Evolutionary conservation across 2,797 vertebrate species (phyloP).

Genomic region (Eptatretus atami): DNA sequence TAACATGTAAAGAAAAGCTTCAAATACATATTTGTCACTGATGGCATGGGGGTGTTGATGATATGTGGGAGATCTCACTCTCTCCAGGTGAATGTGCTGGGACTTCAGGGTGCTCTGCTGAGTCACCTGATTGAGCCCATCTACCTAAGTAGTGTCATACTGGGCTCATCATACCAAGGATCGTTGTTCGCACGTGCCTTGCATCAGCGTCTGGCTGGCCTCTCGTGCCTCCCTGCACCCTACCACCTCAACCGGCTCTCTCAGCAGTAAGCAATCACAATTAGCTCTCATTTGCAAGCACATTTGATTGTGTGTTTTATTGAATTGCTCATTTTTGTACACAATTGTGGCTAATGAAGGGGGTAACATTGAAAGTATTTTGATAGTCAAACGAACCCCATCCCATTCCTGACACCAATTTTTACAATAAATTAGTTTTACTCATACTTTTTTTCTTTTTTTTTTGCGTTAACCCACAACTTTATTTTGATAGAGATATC

Average conservation of each 20-base stretch:
- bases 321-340: too few species aligned
- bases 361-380: too few species aligned
- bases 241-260: neutral
- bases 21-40: neutral
- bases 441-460: too few species aligned
- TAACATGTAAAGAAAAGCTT: neutral
- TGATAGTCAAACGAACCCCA: too few species aligned
- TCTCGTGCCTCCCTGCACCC: neutral
- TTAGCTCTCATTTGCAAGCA: too few species aligned
- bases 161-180: neutral
- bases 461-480: too few species aligned
- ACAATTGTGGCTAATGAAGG: too few species aligned
- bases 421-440: too few species aligned
- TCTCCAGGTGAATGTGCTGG: conserved; percentile 1
- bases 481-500: too few species aligned
- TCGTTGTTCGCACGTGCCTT: neutral
- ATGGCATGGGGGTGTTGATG: neutral
- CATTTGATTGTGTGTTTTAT: too few species aligned
- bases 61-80: neutral
- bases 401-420: too few species aligned
- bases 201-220: neutral
- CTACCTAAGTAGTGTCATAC: neutral
- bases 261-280: neutral
- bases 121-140: conserved; percentile 4
- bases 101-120: conserved; percentile 1